These are phyloP conservation scores for Xestobium rufovillosum DNA, from an alignment of 2,888 invertebrate species.

Conservation along the genomic window DNA sequence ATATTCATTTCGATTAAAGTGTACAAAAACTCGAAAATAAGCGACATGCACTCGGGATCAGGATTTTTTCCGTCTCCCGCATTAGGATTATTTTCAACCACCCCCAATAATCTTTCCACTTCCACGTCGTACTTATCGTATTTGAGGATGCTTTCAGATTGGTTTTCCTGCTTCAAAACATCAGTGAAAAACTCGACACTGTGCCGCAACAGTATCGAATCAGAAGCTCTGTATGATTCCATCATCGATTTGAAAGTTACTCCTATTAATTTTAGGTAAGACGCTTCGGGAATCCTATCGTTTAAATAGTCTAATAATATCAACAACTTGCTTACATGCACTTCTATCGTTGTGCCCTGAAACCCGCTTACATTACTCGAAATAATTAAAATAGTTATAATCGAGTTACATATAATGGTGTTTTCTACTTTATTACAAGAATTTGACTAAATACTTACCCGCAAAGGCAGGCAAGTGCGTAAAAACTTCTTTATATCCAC, in stretches of 20 bases:
- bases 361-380: slow-evolving; percentile 15
- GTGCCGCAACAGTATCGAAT: slow-evolving; percentile 45
- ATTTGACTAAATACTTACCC: slow-evolving; percentile 40
- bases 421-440: slow-evolving; percentile 1
- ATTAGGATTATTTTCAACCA: slow-evolving; percentile 28
- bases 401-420: neutral
- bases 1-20: slow-evolving; percentile 44
- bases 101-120: slow-evolving; percentile 38
- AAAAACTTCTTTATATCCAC: slow-evolving; percentile 64
- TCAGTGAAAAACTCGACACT: slow-evolving; percentile 50
- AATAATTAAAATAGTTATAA: slow-evolving; percentile 6
- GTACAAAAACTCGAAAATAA: slow-evolving; percentile 47
- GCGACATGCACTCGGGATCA: slow-evolving; percentile 44
- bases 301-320: slow-evolving; percentile 48
- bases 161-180: slow-evolving; percentile 38
- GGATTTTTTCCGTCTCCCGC: slow-evolving; percentile 24
- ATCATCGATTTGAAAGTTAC: slow-evolving; percentile 46
- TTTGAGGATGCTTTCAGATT: slow-evolving; percentile 19
- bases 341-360: slow-evolving; percentile 41
- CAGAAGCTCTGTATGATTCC: slow-evolving; percentile 42
- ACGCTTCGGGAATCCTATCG: slow-evolving; percentile 44
- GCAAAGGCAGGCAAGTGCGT: slow-evolving; percentile 52
- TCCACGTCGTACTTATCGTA: slow-evolving; percentile 37
- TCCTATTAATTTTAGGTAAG: slow-evolving; percentile 44
- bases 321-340: slow-evolving; percentile 49